Base-by-base conservation (phyloP, 2,888 invertebrate genomes). In the Lasioglossum zephyrum region DNA sequence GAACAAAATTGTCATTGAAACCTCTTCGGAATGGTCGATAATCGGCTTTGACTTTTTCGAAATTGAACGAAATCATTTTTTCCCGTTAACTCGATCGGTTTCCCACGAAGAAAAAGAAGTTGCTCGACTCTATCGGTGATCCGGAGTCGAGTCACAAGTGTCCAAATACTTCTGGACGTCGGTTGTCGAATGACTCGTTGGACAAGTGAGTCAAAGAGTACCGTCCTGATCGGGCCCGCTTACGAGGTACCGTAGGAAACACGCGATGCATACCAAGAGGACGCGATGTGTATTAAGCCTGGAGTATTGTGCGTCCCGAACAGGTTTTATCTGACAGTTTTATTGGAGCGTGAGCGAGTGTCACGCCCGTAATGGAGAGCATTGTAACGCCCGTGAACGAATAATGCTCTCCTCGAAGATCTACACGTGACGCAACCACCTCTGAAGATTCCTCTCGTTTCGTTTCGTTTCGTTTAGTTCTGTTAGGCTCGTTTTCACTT, bases 321-420 rank as follows among this genome's bases (percentile, higher is more conserved):
- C 90, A 91, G 87, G 89, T 90, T 91, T 90, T 82, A 81, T 88
- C 82, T 82, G 88, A 85, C 80, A 86, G 89, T 92, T 92, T 92
- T 92, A 91, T 90, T 89, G 87, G 89, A 90, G 88, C 89, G 89
- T 88, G 89, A 90, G 89, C 88, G 89, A 90, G 90, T 91, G 91
- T 89, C 92, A 92, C 90, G 92, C 89, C 82, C 88, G 89, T 92
- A 90, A 93, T 92, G 90, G 90, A 89, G 82, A 70, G 88, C 85
- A 91, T 92, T 92, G 92, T 92, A 87, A 86, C 88, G 87, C 79
- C 82, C 57, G 82, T 82, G 79, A 82, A 84, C 78, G 89, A 88
- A 90, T 86, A 90, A 91, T 85, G 81, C 89, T 81, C 89, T 81
- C 47, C 86, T 90, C 90, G 78, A 90, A 83, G 85, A 57, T 57